Evolutionary conservation across 2,113 vertebrate species (phyloP).

Genomic region (Zeus faber): DNA sequence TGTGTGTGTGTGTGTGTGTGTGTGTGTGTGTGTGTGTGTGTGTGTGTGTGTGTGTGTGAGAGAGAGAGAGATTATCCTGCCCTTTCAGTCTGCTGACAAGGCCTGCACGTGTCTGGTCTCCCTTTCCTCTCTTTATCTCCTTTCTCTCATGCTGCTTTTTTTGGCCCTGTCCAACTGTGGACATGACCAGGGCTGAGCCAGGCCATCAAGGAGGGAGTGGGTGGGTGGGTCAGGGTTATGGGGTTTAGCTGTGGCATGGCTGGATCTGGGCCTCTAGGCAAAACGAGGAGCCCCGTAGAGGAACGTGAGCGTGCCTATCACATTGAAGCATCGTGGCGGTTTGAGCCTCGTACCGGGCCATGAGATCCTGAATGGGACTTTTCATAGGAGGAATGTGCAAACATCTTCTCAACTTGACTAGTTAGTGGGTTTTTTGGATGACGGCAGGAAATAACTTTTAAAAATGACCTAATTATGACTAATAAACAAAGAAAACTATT

Average conservation of each 20-base stretch:
- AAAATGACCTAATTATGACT: too few relatives aligned
- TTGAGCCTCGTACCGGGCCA: too few relatives aligned
- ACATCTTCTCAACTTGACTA: too few relatives aligned
- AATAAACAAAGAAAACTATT: too few relatives aligned
- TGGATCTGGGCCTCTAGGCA: neutral
- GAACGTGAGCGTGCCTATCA: neutral
- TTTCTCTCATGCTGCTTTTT: slow-evolving; percentile 3
- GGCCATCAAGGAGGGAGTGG: neutral
- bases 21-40: neutral
- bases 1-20: neutral
- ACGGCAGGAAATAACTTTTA: too few relatives aligned
- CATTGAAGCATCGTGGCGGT: too few relatives aligned
- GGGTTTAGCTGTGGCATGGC: slow-evolving; percentile 15
- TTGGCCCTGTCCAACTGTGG: neutral
- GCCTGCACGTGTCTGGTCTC: slow-evolving; percentile 49
- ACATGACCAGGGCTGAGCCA: neutral
- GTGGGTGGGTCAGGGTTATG: neutral
- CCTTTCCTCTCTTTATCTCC: slow-evolving; percentile 7
- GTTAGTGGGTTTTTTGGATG: too few relatives aligned
- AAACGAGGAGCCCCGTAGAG: too few relatives aligned
- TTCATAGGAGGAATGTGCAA: too few relatives aligned
- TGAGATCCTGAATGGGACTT: too few relatives aligned
- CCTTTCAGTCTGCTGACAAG: slow-evolving; percentile 60
- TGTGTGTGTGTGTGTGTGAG: slow-evolving; percentile 11
- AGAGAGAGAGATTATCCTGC: slow-evolving; percentile 50